phyloP scores from a whole-genome alignment of 2,797 vertebrate species.

The Gadopsis bispinosus region DNA sequence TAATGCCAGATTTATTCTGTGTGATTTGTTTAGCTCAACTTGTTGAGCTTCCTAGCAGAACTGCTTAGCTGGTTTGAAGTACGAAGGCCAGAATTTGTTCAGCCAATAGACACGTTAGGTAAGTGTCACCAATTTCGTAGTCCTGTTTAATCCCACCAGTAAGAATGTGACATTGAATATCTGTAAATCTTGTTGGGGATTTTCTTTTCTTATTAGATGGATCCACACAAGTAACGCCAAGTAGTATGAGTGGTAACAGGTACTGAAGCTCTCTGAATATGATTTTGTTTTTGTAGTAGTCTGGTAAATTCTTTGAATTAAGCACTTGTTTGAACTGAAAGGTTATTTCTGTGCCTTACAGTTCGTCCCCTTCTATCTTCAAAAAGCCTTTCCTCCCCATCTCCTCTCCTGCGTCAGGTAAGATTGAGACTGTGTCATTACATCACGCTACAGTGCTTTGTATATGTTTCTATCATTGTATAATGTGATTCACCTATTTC shows the following conservation, averaged over 20 bases:
- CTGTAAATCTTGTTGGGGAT: background rate
- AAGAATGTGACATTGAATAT: background rate
- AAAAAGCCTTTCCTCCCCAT: slow-evolving; percentile 91
- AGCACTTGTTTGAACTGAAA: slow-evolving; percentile 29
- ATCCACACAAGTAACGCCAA: slow-evolving; percentile 65
- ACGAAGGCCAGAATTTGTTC: slow-evolving; percentile 90
- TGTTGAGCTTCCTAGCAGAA: slow-evolving; percentile 90
- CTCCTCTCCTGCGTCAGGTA: slow-evolving; percentile 87
- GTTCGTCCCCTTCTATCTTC: slow-evolving; percentile 89
- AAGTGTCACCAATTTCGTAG: slow-evolving; percentile 27
- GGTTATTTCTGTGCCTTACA: slow-evolving; percentile 53
- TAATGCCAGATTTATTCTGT: slow-evolving; percentile 7
- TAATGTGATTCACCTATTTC: slow-evolving; percentile 19
- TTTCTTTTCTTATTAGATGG: slow-evolving; percentile 68
- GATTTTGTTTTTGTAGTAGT: slow-evolving; percentile 22
- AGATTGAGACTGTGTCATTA: slow-evolving; percentile 43
- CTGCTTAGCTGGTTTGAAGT: slow-evolving; percentile 92
- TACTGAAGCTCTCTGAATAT: slow-evolving; percentile 43
- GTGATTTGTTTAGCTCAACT: slow-evolving; percentile 83
- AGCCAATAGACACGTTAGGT: slow-evolving; percentile 82
- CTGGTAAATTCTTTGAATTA: slow-evolving; percentile 3
- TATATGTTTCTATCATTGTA: slow-evolving; percentile 20
- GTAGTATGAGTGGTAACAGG: slow-evolving; percentile 74
- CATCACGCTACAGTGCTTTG: slow-evolving; percentile 19
- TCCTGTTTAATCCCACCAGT: background rate